Evolutionary conservation across 2,888 invertebrate genomes (phyloP).

Genomic region (Sicus ferrugineus): DNA sequence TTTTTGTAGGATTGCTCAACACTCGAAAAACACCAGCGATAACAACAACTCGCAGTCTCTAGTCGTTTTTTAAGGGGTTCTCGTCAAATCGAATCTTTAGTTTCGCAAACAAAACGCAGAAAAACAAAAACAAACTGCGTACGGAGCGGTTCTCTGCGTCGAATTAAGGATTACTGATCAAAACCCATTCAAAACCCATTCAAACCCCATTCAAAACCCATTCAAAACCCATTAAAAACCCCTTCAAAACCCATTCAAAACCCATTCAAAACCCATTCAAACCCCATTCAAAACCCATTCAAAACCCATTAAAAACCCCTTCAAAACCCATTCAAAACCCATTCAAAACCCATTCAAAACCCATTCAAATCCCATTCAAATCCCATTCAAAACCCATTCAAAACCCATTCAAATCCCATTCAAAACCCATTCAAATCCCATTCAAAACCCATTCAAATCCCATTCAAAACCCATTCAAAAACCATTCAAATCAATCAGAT

Average conservation of each 20-base stretch:
- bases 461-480: neutral
- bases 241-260: too few relatives aligned
- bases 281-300: neutral
- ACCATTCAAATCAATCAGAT: neutral
- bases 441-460: neutral
- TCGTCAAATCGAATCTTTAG: slow-evolving; percentile 37
- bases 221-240: too few relatives aligned
- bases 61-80: neutral
- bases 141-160: too few relatives aligned
- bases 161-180: neutral
- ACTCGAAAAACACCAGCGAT: neutral
- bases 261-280: too few relatives aligned
- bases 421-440: neutral
- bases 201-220: too few relatives aligned
- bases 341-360: neutral
- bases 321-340: neutral
- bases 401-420: neutral
- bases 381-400: neutral
- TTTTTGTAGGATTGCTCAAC: slow-evolving; percentile 20
- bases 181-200: neutral
- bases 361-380: neutral
- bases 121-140: slow-evolving; percentile 27
- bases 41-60: slow-evolving; percentile 14
- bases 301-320: neutral
- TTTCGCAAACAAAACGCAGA: slow-evolving; percentile 30